Evolutionary conservation across 1,140 invertebrate species (phyloP), one percentile per base, ranked within the genome.

Genomic region (Aphaenogaster floridana): DNA sequence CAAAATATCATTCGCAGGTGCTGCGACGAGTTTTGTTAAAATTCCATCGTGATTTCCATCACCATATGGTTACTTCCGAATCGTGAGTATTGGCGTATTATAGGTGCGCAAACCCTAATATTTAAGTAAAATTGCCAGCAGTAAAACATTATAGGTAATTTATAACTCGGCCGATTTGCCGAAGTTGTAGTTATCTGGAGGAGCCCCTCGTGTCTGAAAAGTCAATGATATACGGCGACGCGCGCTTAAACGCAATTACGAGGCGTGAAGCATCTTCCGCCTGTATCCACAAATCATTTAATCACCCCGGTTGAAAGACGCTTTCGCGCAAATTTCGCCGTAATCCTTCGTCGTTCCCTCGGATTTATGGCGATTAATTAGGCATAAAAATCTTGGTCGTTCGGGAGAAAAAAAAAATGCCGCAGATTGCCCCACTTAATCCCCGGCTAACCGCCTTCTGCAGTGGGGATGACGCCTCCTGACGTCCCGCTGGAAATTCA

Each of bases 331-430:
- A 91, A 93, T 93, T 92, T 91, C 87, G 59, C 88, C 89, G 72
- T 94, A 93, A 94, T 93, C 91, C 87, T 57, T 77, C 85, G 88
- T 89, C 54, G 87, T 93, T 92, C 90, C 77, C 86, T 79, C 90
- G 90, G 91, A 95, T 94, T 94, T 93, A 93, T 93, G 93, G 92
- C 94, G 93, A 95, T 95, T 94, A 95, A 95, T 95, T 95, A 92
- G 88, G 91, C 91, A 93, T 94, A 94, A 95, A 94, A 94, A 92
- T 93, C 91, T 76, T 85, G 76, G 86, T 90, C 91, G 91, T 92
- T 93, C 15, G 76, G 50, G 76, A 87, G 69, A 88, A 93, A 94
- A 94, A 94, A 64, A 93, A 94, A 95, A 94, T 91, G 89, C 91
- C 90, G 87, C 94, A 94, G 93, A 94, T 95, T 95, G 94, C 93